Conservation (phyloP, 2,797 vertebrate species). For the Malurus leucopterus region DNA sequence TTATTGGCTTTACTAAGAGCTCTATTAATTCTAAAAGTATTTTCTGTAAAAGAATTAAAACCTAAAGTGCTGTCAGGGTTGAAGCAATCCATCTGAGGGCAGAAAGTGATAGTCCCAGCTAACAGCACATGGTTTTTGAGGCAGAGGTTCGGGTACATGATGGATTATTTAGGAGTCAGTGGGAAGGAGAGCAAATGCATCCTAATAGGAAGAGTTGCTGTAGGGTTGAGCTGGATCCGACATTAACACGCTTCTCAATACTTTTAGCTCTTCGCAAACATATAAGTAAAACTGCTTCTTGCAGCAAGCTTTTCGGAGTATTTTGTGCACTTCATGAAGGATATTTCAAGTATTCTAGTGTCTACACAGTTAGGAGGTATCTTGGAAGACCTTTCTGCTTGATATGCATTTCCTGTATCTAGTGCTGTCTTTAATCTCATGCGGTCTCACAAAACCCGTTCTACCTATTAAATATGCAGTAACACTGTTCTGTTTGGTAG, state of each 20-base stretch:
- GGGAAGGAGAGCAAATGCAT: not conserved
- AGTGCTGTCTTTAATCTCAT: slow-evolving; percentile 29
- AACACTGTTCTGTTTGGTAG: slow-evolving; percentile 43
- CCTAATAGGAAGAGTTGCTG: not conserved
- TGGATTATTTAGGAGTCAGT: slow-evolving; percentile 16
- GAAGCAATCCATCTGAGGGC: not conserved
- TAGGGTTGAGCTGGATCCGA: not conserved
- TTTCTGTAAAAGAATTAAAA: not conserved
- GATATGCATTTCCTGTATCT: slow-evolving; percentile 28
- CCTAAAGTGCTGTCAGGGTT: not conserved
- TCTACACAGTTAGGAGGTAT: not conserved
- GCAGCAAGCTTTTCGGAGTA: not conserved
- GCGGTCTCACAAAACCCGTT: not conserved
- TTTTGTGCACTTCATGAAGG: not conserved
- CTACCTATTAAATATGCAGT: slow-evolving; percentile 46
- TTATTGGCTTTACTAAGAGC: not conserved
- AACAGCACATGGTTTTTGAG: not conserved
- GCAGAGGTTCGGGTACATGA: not conserved
- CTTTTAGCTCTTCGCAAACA: not conserved
- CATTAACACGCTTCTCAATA: not conserved
- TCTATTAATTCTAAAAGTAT: not conserved
- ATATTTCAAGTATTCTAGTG: not conserved
- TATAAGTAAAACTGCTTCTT: not conserved
- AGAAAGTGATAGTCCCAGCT: not conserved
- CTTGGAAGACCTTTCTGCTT: slow-evolving; percentile 17